Base-by-base conservation (phyloP, 35 echinoderm and acorn worm genomes). In the Ophiothrix spiculata region DNA sequence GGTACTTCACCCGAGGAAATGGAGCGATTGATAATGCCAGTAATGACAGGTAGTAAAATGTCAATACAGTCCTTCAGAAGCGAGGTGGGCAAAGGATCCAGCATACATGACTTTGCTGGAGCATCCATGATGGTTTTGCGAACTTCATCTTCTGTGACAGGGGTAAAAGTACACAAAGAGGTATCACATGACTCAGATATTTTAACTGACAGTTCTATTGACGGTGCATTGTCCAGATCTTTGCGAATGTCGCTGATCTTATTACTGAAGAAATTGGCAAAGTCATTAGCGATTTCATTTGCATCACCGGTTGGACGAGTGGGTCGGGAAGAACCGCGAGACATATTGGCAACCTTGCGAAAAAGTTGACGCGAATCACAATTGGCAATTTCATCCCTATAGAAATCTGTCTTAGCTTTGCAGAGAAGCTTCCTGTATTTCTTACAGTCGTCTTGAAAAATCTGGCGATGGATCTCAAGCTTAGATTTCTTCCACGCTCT, bases 401-500 rank as follows among this genome's bases (percentile, higher is more conserved):
- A 54, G 21, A 11, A 54, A 21, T 54, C 21, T 21, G 45, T 54
- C 45, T 54, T 54, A 11, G 45, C 45, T 54, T 21, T 54, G 45
- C 21, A 8, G 21, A 54, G 45, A 54, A 54, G 45, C 45, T 54
- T 54, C 45, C 45, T 54, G 45, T 54, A 11, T 21, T 54, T 21
- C 8, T 54, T 54, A 21, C 45, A 54, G 45, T 54, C 45, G 8
- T 54, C 45, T 54, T 54, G 45, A 21, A 54, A 86, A 0, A 86
- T 86, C 37, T 86, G 83, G 12, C 69, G 56, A 75, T 86, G 64
- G 63, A 84, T 38, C 64, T 84, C 33, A 31, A 84, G 63, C 39
- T 39, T 39, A 0, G 64, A 23, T 86, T 29, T 75, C 69, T 35
- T 86, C 83, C 83, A 86, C 31, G 75, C 31, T 75, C 83, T 64